Evolutionary conservation across 2,797 vertebrate species (phyloP).

Genomic region (Sparidentex hasta): DNA sequence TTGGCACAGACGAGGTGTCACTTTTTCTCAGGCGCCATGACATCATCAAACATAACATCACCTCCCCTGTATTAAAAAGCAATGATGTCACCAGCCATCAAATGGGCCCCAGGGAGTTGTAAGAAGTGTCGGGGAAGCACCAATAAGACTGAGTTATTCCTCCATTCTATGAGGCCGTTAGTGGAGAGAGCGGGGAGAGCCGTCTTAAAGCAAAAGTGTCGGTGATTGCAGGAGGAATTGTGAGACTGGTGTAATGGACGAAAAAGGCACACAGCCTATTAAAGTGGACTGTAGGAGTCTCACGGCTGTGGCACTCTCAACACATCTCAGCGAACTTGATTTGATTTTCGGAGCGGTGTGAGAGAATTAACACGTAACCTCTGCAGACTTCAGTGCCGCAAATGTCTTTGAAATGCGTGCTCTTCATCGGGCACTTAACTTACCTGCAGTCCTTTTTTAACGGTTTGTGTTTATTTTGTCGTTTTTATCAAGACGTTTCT

Average conservation of each 20-base stretch:
- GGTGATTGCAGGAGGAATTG: constrained; percentile 39
- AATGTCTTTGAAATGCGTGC: constrained; percentile 7
- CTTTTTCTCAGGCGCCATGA: constrained; percentile 63
- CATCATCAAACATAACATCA: constrained; percentile 74
- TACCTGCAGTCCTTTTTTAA: constrained; percentile 10
- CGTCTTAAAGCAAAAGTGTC: constrained; percentile 39
- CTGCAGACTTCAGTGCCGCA: neutral
- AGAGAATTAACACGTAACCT: constrained; percentile 22
- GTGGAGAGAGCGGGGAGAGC: constrained; percentile 15
- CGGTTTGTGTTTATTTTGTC: constrained; percentile 5
- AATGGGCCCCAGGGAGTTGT: constrained; percentile 69
- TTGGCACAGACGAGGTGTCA: constrained; percentile 17
- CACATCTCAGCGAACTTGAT: constrained; percentile 17
- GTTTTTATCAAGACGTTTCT: neutral
- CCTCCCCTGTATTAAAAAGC: constrained; percentile 56
- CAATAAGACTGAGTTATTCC: constrained; percentile 79
- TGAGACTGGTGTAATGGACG: constrained; percentile 24
- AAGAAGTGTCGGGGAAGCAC: constrained; percentile 69
- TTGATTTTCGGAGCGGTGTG: constrained; percentile 18
- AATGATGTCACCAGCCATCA: constrained; percentile 79
- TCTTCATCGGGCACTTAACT: constrained; percentile 11
- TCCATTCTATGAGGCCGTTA: constrained; percentile 60
- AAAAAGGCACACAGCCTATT: constrained; percentile 27
- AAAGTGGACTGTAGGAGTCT: constrained; percentile 24
- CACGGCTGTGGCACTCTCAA: constrained; percentile 11